phyloP scores from a whole-genome alignment of 2,888 invertebrate genomes.

The Sinodicranocentrus sp. region DNA sequence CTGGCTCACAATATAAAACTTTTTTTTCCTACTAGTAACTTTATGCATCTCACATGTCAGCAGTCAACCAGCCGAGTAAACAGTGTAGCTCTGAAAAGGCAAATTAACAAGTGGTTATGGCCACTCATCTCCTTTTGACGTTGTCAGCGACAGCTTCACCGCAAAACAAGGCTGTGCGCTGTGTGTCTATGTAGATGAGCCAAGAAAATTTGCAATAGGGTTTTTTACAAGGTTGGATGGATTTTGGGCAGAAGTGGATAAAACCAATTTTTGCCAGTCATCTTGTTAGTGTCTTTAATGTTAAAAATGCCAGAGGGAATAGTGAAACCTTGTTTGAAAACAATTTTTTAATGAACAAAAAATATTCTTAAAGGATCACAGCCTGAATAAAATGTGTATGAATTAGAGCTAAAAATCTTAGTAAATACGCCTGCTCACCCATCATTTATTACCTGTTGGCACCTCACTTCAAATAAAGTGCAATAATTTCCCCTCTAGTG shows the following conservation, averaged over 20 bases:
- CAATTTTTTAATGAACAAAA: no score
- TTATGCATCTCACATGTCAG: slow-evolving; percentile 53
- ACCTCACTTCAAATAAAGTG: slow-evolving; percentile 61
- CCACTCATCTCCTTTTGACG: slow-evolving; percentile 35
- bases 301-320: no score
- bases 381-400: slow-evolving; percentile 1
- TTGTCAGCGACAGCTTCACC: neutral
- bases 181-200: no score
- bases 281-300: no score
- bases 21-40: neutral
- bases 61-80: slow-evolving; percentile 50
- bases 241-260: no score
- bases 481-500: slow-evolving; percentile 30
- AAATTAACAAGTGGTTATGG: slow-evolving; percentile 63
- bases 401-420: slow-evolving; percentile 6
- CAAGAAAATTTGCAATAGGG: no score
- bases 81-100: slow-evolving; percentile 52
- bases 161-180: no score
- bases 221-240: no score
- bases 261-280: no score
- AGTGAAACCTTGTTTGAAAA: no score
- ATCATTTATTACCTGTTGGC: slow-evolving; percentile 65
- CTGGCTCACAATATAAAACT: neutral
- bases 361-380: no score
- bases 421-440: slow-evolving; percentile 45